phyloP scores from a whole-genome alignment of 2,888 invertebrate genomes.

The Auanema sp. region DNA sequence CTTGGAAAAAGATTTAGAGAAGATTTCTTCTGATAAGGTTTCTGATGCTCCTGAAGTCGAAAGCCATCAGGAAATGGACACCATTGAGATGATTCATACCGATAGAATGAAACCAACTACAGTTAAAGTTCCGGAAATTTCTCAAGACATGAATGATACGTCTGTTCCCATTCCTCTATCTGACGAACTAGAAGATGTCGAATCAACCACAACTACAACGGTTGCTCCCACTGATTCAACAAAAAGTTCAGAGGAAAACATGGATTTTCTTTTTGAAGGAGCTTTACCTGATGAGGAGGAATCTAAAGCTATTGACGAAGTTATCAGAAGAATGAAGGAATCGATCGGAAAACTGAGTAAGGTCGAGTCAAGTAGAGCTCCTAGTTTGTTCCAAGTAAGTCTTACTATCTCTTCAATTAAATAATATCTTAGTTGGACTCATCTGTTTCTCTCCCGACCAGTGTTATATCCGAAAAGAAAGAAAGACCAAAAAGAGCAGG shows the following conservation, averaged over 20 bases:
- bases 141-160: too few species aligned
- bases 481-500: too few species aligned
- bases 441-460: too few species aligned
- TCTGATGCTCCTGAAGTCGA: too few species aligned
- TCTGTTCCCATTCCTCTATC: not conserved
- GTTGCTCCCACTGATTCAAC: not conserved
- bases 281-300: conserved; percentile 12
- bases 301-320: conserved; percentile 9
- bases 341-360: conserved; percentile 16
- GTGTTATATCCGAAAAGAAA: too few species aligned
- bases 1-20: conserved; percentile 5
- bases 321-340: conserved; percentile 18
- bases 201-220: not conserved
- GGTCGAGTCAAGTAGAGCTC: conserved; percentile 2
- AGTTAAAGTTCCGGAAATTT: too few species aligned
- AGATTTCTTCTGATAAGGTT: conserved; percentile 12
- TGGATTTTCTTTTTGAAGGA: conserved; percentile 7
- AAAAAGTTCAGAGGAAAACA: conserved; percentile 9
- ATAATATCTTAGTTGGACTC: too few species aligned
- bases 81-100: too few species aligned
- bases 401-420: too few species aligned
- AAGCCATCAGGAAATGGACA: too few species aligned
- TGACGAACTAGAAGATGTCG: conserved; percentile 6
- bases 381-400: too few species aligned
- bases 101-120: too few species aligned